A percentile compares a stretch with the other conserved stretches of the same genome.
Evolutionary conservation across 2,888 invertebrate species (phyloP).

Genomic region (Tyria jacobaeae): DNA sequence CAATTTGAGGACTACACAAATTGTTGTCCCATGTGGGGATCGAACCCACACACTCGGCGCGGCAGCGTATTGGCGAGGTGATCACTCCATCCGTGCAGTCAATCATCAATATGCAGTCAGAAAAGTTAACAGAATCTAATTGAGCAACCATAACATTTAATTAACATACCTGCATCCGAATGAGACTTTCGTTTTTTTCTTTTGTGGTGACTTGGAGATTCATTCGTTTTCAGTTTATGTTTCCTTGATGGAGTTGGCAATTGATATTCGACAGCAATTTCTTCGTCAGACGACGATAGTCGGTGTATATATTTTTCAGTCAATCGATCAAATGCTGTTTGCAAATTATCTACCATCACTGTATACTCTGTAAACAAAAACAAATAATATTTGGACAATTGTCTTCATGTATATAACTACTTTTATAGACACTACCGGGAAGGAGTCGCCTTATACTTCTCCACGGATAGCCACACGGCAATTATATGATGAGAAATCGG

Average conservation of each 20-base stretch:
- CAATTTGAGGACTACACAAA: too few relatives aligned
- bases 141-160: not conserved
- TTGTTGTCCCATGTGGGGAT: too few relatives aligned
- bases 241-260: constrained; percentile 80
- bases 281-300: constrained; percentile 92
- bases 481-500: too few relatives aligned
- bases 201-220: constrained; percentile 72
- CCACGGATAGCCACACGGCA: too few relatives aligned
- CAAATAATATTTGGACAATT: too few relatives aligned
- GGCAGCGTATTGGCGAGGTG: too few relatives aligned
- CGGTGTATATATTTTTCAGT: constrained; percentile 94
- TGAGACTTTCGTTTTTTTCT: constrained; percentile 77
- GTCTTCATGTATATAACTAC: not conserved
- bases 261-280: constrained; percentile 90
- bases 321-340: constrained; percentile 92
- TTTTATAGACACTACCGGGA: not conserved
- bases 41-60: too few relatives aligned
- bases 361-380: constrained; percentile 89
- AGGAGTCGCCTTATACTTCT: too few relatives aligned
- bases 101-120: too few relatives aligned
- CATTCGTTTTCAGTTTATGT: constrained; percentile 75
- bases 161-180: constrained; percentile 62
- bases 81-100: too few relatives aligned
- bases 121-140: not conserved
- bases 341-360: constrained; percentile 94